Base-by-base conservation (phyloP, 1,140 invertebrate species). In the Zeugodacus cucurbitae region DNA sequence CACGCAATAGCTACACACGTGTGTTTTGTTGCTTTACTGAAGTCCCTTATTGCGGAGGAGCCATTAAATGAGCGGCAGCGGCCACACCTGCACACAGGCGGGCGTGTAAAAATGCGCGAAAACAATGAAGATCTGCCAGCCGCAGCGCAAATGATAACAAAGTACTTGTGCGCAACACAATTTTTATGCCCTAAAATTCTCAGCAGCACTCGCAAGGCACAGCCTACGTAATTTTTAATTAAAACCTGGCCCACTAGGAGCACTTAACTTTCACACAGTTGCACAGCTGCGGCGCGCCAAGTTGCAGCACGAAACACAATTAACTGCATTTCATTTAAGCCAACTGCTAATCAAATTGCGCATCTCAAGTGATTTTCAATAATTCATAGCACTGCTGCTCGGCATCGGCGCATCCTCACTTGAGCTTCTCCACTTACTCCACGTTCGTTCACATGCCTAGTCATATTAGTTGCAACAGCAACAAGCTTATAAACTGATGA, bases 291-390 rank as follows among this genome's bases (percentile, higher is more conserved):
- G n/a, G 20, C 14, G 2, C 14, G 11, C 14, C 32, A 32, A 29
- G 41, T 29, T 48, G 22, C 29, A 48, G 74, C 41, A 82, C 10
- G 10, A 44, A 82, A 82, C 74, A 82, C 41, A 82, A 82, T 82
- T 82, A 82, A 82, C 74, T 48, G 6, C 22, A 82, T n/a, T 82
- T 82, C 74, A 82, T 82, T 82, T 54, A 82, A 82, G 74, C 74
- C 44, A 82, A 82, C 74, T 82, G 44, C 41, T 82, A 48, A 82
- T 82, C 74, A 82, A 82, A 26, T 82, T 82, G 74, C n/a, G 26
- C 8, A 82, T 82, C 74, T 82, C n/a, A 5, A 48, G 74, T 82
- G 74, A 82, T 82, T 54, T 82, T 48, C 74, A 82, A 82, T 82
- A 82, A 48, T 82, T 82, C 74, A 48, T 82, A 48, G 37, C 44